Base-by-base conservation (phyloP, 2,888 invertebrate genomes). In the Archips xylosteana region DNA sequence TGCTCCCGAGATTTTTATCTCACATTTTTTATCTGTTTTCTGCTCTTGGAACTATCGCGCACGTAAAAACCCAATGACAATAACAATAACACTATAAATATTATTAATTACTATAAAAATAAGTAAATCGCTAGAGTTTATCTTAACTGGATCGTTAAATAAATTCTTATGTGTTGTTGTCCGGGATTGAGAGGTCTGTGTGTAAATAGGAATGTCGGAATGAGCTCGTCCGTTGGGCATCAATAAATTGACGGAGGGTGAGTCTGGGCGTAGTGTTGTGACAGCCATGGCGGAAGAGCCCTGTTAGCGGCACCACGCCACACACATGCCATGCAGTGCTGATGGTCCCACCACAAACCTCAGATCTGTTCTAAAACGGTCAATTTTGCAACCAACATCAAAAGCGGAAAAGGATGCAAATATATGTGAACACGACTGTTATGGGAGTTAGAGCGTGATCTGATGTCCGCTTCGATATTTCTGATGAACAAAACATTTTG, bases 191-290 rank as follows among this genome's bases (percentile, higher is more conserved):
- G 39, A 73, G 63, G 63, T 69, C 49, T 65, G 39, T 65, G 15
- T 6, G 60, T 74, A 59, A 51, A 65, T 54, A 61, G 65, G 69
- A 75, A 76, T 79, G 78, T 79, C 79, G 82, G 85, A 84, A 84
- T 80, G 80, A 85, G 79, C 81, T 82, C 82, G 83, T 87, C 86
- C 83, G 84, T 83, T 84, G 81, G 82, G 81, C 80, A 81, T 76
- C 80, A 81, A 82, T 86, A 82, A 87, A 86, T 87, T 85, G 85
- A 77, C 76, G 77, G 82, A 85, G 88, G 86, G 87, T 85, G 82
- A 73, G 76, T 69, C 78, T 79, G 89, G 91, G 91, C 87, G 90
- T 87, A 83, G 83, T 92, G 92, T 93, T 94, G 85, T 93, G 93
- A 93, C 93, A 89, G 81, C 80, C 79, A 84, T 83, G 82, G 85